Percentiles rank a stretch among this genome's conserved stretches.
Conservation (phyloP, 1,140 invertebrate species). For the Monochamus saltuarius region DNA sequence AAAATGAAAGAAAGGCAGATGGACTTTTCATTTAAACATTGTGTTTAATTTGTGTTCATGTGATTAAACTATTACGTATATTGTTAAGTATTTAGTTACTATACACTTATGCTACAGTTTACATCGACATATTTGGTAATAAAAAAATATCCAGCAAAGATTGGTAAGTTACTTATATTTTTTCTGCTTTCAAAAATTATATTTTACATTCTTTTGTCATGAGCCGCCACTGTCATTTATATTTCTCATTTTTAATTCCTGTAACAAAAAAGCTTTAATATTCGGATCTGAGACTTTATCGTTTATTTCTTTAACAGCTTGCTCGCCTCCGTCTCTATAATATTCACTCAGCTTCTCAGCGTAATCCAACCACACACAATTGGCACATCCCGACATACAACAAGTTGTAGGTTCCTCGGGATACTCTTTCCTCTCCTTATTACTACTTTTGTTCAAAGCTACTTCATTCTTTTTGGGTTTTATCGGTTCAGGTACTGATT, state of each 20-base stretch:
- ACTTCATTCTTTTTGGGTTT: neutral
- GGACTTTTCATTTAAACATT: no score
- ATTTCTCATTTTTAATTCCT: slow-evolving; percentile 64
- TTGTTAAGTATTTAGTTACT: no score
- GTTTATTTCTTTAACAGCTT: slow-evolving; percentile 71
- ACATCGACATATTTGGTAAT: no score
- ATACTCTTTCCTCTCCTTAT: neutral
- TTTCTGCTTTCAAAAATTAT: no score
- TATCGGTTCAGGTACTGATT: no score
- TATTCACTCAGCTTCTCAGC: slow-evolving; percentile 75
- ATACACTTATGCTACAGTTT: no score
- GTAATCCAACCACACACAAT: slow-evolving; percentile 94
- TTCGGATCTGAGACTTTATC: slow-evolving; percentile 78
- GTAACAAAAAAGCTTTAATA: slow-evolving; percentile 74
- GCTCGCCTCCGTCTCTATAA: slow-evolving; percentile 66
- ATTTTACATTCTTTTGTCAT: no score
- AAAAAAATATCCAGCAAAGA: no score
- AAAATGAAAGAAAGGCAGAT: no score
- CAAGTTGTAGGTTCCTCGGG: slow-evolving; percentile 77
- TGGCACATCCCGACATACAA: slow-evolving; percentile 91
- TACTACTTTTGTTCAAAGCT: neutral
- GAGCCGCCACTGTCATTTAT: slow-evolving; percentile 20
- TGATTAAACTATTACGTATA: no score
- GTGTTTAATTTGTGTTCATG: no score
- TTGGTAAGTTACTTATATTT: no score